phyloP scores from a whole-genome alignment of 2,888 invertebrate genomes.

The Esperia sulphurella region DNA sequence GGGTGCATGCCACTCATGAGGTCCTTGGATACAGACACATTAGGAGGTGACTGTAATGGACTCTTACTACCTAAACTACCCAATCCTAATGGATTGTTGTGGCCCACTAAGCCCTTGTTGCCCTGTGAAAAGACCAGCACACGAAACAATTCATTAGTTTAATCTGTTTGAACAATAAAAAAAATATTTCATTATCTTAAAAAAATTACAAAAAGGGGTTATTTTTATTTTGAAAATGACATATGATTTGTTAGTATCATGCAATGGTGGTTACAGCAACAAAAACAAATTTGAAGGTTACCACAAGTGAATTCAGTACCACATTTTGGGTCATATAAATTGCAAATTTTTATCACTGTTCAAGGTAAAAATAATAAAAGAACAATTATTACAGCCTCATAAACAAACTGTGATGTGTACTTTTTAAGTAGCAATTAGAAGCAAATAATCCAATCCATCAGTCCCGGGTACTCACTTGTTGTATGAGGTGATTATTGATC shows the following conservation, averaged over 20 bases:
- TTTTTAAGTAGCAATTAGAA: background rate
- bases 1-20: slow-evolving; percentile 85
- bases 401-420: background rate
- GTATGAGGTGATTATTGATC: slow-evolving; percentile 84
- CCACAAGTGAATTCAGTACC: no score
- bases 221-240: no score
- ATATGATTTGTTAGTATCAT: no score
- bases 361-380: no score
- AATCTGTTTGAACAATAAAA: no score
- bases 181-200: no score
- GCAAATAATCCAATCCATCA: slow-evolving; percentile 21
- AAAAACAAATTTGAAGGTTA: no score
- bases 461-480: slow-evolving; percentile 77
- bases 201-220: no score
- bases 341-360: no score
- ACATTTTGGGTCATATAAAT: no score
- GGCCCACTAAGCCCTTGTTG: slow-evolving; percentile 85
- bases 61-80: slow-evolving; percentile 90
- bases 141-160: slow-evolving; percentile 56
- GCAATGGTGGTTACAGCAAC: no score
- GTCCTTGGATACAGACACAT: slow-evolving; percentile 89
- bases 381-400: background rate
- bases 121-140: slow-evolving; percentile 80
- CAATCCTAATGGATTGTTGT: slow-evolving; percentile 85
- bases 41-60: slow-evolving; percentile 91